phyloP scores from a whole-genome alignment of 2,113 vertebrate genomes.

The Myotis davidii region DNA sequence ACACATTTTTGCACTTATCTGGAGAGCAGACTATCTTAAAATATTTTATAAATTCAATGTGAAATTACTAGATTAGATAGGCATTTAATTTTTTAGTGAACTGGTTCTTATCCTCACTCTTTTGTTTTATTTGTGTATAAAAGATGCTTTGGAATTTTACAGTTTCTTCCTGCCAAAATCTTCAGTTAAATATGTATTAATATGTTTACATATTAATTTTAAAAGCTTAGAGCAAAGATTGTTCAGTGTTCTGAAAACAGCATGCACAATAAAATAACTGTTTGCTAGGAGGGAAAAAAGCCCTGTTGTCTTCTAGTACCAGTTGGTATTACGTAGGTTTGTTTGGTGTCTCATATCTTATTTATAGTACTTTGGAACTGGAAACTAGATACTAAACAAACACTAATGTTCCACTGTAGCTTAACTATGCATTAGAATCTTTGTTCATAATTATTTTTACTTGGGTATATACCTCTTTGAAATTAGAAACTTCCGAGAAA shows the following conservation, averaged over 20 bases:
- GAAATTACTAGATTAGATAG: background rate
- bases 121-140: conserved; percentile 5
- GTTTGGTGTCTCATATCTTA: conserved; percentile 81
- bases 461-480: conserved; percentile 63
- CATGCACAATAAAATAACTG: conserved; percentile 86
- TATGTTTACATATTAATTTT: conserved; percentile 74
- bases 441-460: conserved; percentile 74
- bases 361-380: conserved; percentile 81
- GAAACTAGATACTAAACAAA: conserved; percentile 79
- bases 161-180: conserved; percentile 35
- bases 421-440: conserved; percentile 67
- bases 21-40: background rate
- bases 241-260: conserved; percentile 75
- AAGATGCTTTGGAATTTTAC: conserved; percentile 55
- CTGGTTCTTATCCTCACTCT: background rate
- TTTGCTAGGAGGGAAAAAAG: conserved; percentile 78
- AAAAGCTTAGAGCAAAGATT: conserved; percentile 76
- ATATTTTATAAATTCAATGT: conserved; percentile 28
- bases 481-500: background rate
- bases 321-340: conserved; percentile 88
- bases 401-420: conserved; percentile 69
- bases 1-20: background rate
- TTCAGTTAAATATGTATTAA: conserved; percentile 53
- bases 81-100: conserved; percentile 14
- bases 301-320: conserved; percentile 87